phyloP scores from a whole-genome alignment of 2,797 vertebrate species.

The Tiaroga cobitis region DNA sequence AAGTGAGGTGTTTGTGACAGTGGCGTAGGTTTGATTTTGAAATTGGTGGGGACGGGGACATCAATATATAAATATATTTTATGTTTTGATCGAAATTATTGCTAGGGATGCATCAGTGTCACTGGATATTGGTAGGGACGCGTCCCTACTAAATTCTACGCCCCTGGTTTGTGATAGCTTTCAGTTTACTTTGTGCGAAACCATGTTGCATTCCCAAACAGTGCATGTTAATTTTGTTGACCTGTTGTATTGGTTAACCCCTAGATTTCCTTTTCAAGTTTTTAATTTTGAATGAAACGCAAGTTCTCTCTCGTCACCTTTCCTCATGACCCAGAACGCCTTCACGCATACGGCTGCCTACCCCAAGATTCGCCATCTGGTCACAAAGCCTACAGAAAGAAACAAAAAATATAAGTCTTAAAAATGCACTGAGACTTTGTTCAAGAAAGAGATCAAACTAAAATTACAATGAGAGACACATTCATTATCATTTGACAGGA shows the following conservation, averaged over 20 bases:
- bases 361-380: conserved; percentile 25
- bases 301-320: conserved; percentile 33
- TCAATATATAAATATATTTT: too few species aligned
- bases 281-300: conserved; percentile 31
- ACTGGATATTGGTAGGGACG: too few species aligned
- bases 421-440: not conserved
- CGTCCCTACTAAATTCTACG: too few species aligned
- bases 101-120: too few species aligned
- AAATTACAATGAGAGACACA: not conserved
- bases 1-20: not conserved
- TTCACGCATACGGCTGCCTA: not conserved
- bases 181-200: not conserved
- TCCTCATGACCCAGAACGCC: conserved; percentile 23
- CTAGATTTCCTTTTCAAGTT: not conserved
- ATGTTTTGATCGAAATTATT: too few species aligned
- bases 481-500: conserved; percentile 17
- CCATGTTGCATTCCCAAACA: not conserved
- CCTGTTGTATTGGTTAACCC: conserved; percentile 26
- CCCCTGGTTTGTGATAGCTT: not conserved
- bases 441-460: not conserved
- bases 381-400: not conserved
- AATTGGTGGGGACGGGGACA: too few species aligned
- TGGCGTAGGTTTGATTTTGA: too few species aligned
- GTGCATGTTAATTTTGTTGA: not conserved
- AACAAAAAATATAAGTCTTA: not conserved